phyloP scores from a whole-genome alignment of 2,797 vertebrate species.

The Echiichthys vipera region DNA sequence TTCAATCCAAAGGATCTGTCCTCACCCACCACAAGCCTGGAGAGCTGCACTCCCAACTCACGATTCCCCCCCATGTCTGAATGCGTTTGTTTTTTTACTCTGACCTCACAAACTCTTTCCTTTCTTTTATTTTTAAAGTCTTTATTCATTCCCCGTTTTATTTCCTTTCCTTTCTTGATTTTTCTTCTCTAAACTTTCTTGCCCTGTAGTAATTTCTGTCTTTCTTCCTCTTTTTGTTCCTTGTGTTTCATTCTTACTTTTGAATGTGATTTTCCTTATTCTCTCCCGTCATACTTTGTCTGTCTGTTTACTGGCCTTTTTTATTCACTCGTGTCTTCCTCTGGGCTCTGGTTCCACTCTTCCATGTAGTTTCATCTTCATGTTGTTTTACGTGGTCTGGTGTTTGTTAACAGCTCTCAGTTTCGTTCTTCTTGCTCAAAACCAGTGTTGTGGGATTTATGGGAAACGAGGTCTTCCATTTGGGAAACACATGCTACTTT shows the following conservation, averaged over 20 bases:
- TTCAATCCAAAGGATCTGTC: constrained; percentile 54
- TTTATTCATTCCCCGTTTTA: background rate
- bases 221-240: background rate
- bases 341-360: background rate
- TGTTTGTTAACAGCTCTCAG: too few species aligned
- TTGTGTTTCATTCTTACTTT: background rate
- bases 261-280: background rate
- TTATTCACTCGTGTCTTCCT: background rate
- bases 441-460: background rate
- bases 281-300: background rate
- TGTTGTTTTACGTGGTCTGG: background rate
- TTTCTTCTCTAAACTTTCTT: background rate
- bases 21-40: constrained; percentile 48
- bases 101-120: background rate
- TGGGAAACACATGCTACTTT: background rate
- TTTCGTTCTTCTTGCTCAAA: background rate
- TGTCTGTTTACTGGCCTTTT: background rate
- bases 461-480: background rate
- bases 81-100: constrained; percentile 6
- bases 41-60: constrained; percentile 22
- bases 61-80: constrained; percentile 14
- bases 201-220: background rate
- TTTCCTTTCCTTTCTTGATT: background rate
- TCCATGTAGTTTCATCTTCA: background rate
- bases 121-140: background rate